Base-by-base conservation (phyloP, 1,140 invertebrate species). In the Parapsyche elsis region DNA sequence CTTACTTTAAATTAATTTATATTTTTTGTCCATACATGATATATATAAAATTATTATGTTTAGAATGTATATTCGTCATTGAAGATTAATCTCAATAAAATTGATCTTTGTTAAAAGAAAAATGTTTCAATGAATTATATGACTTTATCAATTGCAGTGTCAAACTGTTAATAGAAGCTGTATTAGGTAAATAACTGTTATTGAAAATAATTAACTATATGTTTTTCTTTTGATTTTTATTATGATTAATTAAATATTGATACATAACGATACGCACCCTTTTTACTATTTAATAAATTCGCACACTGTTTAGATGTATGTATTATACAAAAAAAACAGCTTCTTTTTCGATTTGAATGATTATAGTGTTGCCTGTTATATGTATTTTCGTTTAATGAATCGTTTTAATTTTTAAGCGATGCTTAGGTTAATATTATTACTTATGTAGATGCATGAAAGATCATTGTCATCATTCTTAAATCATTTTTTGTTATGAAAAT, bases 41-140 rank as follows among this genome's bases (percentile, higher is more conserved):
- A 45, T 57, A 77, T 24, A 77, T 53, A 12, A 53, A 53, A 53
- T 53, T 53, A 53, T 53, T 53, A 53, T 77, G 75, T 77, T 64
- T 77, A 77, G 75, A 64, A 64, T 77, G 75, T 77, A 77, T 64
- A 77, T 77, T 77, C 75, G 57, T 77, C 75, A 77, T 64, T 77
- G 53, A 67, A 77, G 49, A 77, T 57, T 77, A 46, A 57, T 19
- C 44, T 57, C 49, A 77, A 77, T 77, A 77, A 77, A 76, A 77
- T 77, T 77, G 75, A 77, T 75, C 75, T 77, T 77, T 77, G 75
- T 77, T 77, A 57, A 61, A 77, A 38, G 38, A 77, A 77, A 49
- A 67, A 23, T 64, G 24, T 67, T 23, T 57, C 12, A 21, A 23
- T 23, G 24, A 7, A 16, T 59, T 38, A 7, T 7, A 38, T 38